Conservation (phyloP, 2,797 vertebrate species). For the Falco peregrinus region DNA sequence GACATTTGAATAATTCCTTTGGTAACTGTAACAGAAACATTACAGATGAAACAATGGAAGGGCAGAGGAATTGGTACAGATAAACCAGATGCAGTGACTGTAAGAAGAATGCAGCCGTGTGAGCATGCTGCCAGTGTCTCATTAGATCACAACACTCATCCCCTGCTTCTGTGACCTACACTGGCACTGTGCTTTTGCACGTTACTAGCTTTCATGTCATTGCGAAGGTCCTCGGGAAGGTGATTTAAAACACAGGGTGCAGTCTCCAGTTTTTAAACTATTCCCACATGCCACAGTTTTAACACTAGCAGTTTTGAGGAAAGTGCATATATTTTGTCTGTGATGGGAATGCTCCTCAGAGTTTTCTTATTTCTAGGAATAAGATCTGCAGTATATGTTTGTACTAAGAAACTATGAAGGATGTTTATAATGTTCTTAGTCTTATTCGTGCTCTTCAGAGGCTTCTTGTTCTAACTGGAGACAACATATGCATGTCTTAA, state of each 20-base stretch:
- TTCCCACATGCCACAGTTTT: neutral
- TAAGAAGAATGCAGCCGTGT: neutral
- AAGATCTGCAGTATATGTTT: neutral
- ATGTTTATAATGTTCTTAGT: neutral
- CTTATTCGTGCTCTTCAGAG: conserved; percentile 5
- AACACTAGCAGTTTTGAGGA: neutral
- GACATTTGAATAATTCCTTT: conserved; percentile 6
- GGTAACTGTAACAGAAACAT: neutral
- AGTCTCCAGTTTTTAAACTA: neutral
- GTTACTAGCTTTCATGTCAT: neutral
- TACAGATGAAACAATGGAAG: neutral
- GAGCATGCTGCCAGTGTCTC: neutral
- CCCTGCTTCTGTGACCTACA: neutral
- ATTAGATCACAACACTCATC: neutral
- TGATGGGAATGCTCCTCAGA: neutral
- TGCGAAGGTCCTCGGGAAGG: neutral
- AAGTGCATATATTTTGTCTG: neutral
- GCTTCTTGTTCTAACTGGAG: neutral
- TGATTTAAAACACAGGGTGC: neutral
- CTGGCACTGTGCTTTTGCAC: neutral
- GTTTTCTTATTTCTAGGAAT: neutral
- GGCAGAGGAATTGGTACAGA: neutral
- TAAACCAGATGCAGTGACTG: neutral
- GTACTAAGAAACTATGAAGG: neutral
- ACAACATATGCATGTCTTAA: neutral